Evolutionary conservation across 53 echinoderm and acorn worm species (phyloP).

Genomic region (Stichopus horrens): DNA sequence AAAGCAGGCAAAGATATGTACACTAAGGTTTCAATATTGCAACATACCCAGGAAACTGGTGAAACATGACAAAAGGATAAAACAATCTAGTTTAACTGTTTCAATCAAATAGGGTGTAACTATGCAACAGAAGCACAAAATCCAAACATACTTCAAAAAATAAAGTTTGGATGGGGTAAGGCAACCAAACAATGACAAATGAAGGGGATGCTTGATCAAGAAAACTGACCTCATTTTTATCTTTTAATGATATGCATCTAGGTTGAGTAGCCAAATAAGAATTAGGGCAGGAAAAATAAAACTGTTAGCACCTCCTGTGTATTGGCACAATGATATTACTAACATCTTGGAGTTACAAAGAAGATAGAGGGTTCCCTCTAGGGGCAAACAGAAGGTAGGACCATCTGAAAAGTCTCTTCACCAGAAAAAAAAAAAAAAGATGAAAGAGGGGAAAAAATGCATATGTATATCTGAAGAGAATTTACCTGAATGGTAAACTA

Average conservation of each 20-base stretch:
- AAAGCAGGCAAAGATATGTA: not conserved
- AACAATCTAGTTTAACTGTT: not conserved
- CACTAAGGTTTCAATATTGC: not conserved
- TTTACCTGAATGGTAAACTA: not conserved
- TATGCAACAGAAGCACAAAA: not conserved
- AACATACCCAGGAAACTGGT: not conserved
- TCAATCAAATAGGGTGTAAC: not conserved
- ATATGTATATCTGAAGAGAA: not conserved
- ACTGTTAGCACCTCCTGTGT: conserved; percentile 41
- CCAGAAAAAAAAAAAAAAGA: not conserved
- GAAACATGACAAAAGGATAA: not conserved
- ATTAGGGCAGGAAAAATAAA: conserved; percentile 44
- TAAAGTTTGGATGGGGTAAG: not conserved
- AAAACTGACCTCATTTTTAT: conserved; percentile 34
- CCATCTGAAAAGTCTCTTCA: not conserved
- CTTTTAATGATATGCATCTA: conserved; percentile 37
- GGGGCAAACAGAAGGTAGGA: conserved; percentile 31
- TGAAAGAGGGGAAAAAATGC: not conserved
- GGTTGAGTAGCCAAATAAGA: conserved; percentile 28
- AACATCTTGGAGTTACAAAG: conserved; percentile 24
- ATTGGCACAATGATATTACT: conserved; percentile 15
- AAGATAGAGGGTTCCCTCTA: conserved; percentile 6
- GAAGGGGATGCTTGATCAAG: conserved; percentile 26
- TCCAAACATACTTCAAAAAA: not conserved
- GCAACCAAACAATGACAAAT: not conserved